A percentile compares a stretch with the other conserved stretches of the same genome.
Conservation (phyloP, 2,113 vertebrate genomes). For the Gavialis gangeticus region DNA sequence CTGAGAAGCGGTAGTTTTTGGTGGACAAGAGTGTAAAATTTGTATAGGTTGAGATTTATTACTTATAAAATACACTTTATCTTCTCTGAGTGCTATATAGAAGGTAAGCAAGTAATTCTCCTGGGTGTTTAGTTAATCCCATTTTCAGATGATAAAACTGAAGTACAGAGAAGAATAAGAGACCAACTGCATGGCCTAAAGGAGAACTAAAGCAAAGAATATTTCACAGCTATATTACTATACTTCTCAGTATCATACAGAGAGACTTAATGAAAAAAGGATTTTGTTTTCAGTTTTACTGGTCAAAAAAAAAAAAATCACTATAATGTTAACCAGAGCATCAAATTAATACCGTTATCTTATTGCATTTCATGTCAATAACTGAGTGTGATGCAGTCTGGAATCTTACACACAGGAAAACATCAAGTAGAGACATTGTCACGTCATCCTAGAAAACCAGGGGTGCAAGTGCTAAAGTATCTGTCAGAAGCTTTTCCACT, state of each 20-base stretch:
- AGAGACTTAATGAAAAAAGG: neutral
- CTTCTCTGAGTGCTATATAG: neutral
- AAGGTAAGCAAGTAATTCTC: neutral
- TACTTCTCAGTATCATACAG: neutral
- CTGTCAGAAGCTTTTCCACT: no score
- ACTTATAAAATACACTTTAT: neutral
- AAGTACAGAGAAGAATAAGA: neutral
- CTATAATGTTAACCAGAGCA: no score
- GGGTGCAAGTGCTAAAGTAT: fast-evolving
- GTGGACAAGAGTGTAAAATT: neutral
- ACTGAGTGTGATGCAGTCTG: neutral
- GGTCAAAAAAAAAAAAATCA: neutral
- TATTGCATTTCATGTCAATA: neutral
- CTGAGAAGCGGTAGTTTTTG: neutral
- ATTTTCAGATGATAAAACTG: neutral
- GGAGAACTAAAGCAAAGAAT: neutral
- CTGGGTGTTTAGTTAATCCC: neutral
- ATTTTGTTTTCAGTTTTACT: neutral
- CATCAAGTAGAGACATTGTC: neutral
- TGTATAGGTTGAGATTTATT: neutral
- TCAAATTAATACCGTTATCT: neutral
- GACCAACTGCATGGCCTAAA: neutral
- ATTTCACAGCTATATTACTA: neutral
- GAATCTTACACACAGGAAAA: neutral
- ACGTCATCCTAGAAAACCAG: neutral